Base-by-base conservation (phyloP, 2,797 vertebrate genomes). In the Acanthornis magna region DNA sequence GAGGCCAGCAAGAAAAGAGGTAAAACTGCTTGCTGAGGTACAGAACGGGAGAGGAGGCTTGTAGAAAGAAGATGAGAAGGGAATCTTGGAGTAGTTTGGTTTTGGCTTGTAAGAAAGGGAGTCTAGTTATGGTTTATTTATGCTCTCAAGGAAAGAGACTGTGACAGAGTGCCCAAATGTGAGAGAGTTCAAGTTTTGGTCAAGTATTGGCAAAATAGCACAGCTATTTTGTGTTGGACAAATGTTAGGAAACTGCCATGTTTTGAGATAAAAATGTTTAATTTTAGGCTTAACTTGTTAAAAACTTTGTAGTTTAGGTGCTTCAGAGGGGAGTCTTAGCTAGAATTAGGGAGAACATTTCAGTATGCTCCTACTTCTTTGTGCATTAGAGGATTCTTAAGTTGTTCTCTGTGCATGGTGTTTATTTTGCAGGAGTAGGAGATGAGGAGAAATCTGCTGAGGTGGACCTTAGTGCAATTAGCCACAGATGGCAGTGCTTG, bases 271-370 rank as follows among this genome's bases (percentile, higher is more conserved):
- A 89, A 43, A 15, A 61, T 40, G 16, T 70, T 72, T 80, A 53
- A 83, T 91, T 74, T 78, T 80, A 74, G 34, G 38, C 38, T 38
- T 38, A 38, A 54, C 30, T 82, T 51, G 16, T 54, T 81, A 29
- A 61, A 66, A 47, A n/a, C 5, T 43, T 68, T 48, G 16, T 38
- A 23, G 43, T 40, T 86, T 89, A 29, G 40, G 30, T 85, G 22
- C 43, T 72, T 36, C n/a, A 45, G 72, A 61, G 40, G 11, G n/a
- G 47, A 75, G 3, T 48, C 10, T 38, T 74, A 14, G 26, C 45
- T 63, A 88, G 75, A 94, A 95, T 87, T 71, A 95, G 85, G 87
- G 45, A 93, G 91, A 91, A 62, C 30, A 42, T 96, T 96, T 95
- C 88, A 95, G 53, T 89, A 42, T 30, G 4, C 60, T 91, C 67